Evolutionary conservation across 1,140 invertebrate species (phyloP).

Genomic region (Antheraea mylitta): DNA sequence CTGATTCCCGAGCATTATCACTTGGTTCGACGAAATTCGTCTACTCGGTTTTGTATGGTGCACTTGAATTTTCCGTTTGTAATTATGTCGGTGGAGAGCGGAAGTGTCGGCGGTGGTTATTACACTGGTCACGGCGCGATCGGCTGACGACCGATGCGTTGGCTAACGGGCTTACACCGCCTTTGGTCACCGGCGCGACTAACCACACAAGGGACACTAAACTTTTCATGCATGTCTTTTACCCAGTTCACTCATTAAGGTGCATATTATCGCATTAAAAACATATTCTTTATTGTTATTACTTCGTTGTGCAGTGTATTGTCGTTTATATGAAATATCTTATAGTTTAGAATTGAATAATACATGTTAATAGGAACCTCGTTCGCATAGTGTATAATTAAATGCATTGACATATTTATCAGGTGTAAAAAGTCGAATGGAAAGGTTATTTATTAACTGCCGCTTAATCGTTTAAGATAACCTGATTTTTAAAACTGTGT

Average conservation of each 20-base stretch:
- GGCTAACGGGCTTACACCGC: conserved; percentile 52
- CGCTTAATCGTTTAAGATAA: too few species aligned
- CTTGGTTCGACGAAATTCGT: conserved; percentile 56
- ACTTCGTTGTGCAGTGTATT: neutral
- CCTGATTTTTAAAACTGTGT: too few species aligned
- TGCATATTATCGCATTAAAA: neutral
- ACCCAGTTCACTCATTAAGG: neutral
- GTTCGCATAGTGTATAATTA: too few species aligned
- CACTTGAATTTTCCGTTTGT: conserved; percentile 72
- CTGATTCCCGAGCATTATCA: conserved; percentile 25
- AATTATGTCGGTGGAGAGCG: conserved; percentile 63
- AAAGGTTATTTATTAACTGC: too few species aligned
- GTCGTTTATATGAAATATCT: too few species aligned
- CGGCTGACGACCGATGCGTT: conserved; percentile 48
- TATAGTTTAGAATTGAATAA: too few species aligned
- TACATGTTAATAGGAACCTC: too few species aligned
- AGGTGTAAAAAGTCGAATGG: too few species aligned
- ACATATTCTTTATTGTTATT: neutral
- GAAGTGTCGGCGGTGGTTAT: conserved; percentile 62
- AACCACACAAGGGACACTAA: conserved; percentile 45
- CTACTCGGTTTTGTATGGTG: conserved; percentile 53
- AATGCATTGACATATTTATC: too few species aligned
- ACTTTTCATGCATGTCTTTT: conserved; percentile 16
- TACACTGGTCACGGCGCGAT: conserved; percentile 56
- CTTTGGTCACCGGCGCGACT: conserved; percentile 57